Base-by-base conservation (phyloP, 2,113 vertebrate species). In the Aptenodytes patagonicus region DNA sequence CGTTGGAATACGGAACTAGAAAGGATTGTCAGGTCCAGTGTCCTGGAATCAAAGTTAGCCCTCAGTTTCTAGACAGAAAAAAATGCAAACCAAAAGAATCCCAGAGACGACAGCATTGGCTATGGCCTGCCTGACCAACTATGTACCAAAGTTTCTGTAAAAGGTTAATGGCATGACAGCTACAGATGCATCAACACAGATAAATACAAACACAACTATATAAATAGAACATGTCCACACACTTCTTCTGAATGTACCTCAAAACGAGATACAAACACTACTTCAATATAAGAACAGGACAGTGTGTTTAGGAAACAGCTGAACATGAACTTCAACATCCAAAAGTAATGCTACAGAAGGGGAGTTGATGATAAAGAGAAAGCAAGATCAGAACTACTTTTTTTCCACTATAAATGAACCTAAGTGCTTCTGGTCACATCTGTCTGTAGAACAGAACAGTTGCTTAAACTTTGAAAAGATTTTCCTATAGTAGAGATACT, bases 1-100 rank as follows among this genome's bases (percentile, higher is more conserved):
- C 1, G 1, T 6, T 54, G 34, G 17, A 61, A 83, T 31, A 64
- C 0, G 0, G n/a, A 62, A 83, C 20, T 54, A 83, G 22, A 91
- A 75, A 70, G 22, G 0, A 51, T 6, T 54, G 3, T 52, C n/a
- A 73, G 81, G 22, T 54, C 29, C 29, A 31, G 3, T 40, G 34
- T 54, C 28, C 24, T 47, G 21, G 40, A 88, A 80, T 57, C 31
- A 75, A 88, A 92, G 22, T 52, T 24, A 62, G 21, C 4, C 18
- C 26, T 71, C 21, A 13, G 2, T 52, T 93, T 77, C 65, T 89
- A 31, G 9, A 51, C 12, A n/a, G 38, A 28, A 29, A 52, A 62
- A 51, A 62, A 13, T 0, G 2, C 29, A 91, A 84, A 83, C 7
- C n/a, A 66, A 64, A 90, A 70, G 32, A 61, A 57, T 25, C 31